These are phyloP conservation scores for Holacanthus passer DNA, from an alignment of 2,113 vertebrate species.

Conservation along the genomic window DNA sequence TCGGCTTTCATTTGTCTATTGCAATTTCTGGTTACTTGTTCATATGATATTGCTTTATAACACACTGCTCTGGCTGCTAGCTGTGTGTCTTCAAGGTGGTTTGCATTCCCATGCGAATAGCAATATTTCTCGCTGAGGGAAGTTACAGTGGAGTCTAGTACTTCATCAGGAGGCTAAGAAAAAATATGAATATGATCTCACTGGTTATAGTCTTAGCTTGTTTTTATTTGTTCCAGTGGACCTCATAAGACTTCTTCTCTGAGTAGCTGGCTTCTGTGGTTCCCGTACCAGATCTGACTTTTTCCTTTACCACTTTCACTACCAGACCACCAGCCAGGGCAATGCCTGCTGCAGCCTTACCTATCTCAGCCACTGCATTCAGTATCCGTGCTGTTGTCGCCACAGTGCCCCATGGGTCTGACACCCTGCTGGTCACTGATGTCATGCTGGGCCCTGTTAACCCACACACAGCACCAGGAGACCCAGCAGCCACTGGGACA, in stretches of 20 bases:
- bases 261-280: slow-evolving; percentile 50
- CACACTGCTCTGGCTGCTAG: background rate
- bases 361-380: slow-evolving; percentile 72
- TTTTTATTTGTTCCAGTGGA: slow-evolving; percentile 82
- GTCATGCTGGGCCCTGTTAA: slow-evolving; percentile 19
- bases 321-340: slow-evolving; percentile 75
- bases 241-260: slow-evolving; percentile 79
- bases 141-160: background rate
- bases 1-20: background rate
- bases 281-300: slow-evolving; percentile 53
- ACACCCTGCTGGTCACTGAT: slow-evolving; percentile 22
- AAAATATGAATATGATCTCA: slow-evolving; percentile 12
- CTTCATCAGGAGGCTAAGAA: background rate
- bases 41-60: background rate
- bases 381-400: slow-evolving; percentile 57
- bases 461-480: slow-evolving; percentile 15
- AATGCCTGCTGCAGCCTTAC: slow-evolving; percentile 74
- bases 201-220: background rate
- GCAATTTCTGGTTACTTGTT: background rate
- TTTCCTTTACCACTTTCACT: slow-evolving; percentile 83
- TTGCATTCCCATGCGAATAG: background rate
- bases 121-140: background rate
- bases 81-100: background rate
- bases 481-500: slow-evolving; percentile 34
- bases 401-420: slow-evolving; percentile 39